Percentiles rank a stretch among this genome's conserved stretches.
Conservation (phyloP, 2,797 vertebrate species). For the Pangasius djambal region DNA sequence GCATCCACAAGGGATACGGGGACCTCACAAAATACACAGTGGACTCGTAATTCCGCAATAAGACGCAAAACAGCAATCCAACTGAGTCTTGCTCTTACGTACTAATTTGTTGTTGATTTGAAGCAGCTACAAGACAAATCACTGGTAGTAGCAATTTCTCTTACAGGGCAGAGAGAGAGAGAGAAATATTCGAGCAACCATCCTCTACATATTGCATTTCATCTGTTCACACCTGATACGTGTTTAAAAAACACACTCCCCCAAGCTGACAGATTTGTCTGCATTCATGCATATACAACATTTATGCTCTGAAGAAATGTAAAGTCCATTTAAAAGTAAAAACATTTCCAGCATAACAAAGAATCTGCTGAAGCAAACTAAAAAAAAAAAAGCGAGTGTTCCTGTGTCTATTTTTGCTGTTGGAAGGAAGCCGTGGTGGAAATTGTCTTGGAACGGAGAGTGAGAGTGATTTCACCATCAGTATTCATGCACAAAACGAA, state of each 20-base stretch:
- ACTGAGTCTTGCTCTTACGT: not conserved
- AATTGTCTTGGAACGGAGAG: constrained; percentile 30
- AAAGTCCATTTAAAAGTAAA: not conserved
- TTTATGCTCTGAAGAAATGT: not conserved
- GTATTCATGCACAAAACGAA: not conserved
- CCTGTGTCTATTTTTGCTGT: constrained; percentile 4
- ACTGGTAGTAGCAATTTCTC: not conserved
- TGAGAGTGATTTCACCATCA: not conserved
- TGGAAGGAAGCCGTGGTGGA: constrained; percentile 34
- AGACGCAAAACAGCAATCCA: not conserved
- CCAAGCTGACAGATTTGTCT: not conserved
- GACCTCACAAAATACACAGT: not conserved
- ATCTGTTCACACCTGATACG: not conserved
- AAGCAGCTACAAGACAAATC: not conserved
- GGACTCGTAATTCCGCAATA: not conserved
- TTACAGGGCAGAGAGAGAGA: not conserved
- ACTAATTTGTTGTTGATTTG: not conserved
- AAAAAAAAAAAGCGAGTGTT: not conserved
- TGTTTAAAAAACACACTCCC: not conserved
- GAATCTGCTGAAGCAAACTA: not conserved
- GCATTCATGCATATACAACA: not conserved
- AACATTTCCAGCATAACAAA: constrained; percentile 14
- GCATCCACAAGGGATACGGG: not conserved
- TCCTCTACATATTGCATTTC: not conserved
- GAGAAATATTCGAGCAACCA: not conserved